These are phyloP conservation scores for Lepus townsendii DNA, from an alignment of 2,797 vertebrate species.

Conservation along the genomic window DNA sequence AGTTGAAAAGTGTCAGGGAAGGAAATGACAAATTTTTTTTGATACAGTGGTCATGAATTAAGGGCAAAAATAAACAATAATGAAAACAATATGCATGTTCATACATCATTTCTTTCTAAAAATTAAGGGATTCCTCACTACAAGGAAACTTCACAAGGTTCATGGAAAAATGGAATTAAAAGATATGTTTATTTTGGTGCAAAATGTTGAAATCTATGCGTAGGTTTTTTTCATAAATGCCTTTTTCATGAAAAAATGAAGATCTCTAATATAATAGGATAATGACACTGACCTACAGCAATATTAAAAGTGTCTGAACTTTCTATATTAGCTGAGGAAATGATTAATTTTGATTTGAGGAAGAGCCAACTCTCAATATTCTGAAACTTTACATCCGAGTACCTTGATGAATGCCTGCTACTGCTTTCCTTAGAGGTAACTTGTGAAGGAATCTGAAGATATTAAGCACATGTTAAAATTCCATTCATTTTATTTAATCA, in stretches of 20 bases:
- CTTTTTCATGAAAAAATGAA: too few relatives aligned
- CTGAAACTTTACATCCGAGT: neutral
- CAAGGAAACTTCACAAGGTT: too few relatives aligned
- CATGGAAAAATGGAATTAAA: too few relatives aligned
- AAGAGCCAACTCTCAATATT: neutral
- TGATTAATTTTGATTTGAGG: neutral
- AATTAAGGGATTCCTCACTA: neutral
- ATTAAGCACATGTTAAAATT: neutral
- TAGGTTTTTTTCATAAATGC: too few relatives aligned
- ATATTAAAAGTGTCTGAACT: neutral
- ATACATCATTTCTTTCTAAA: neutral
- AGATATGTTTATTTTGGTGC: too few relatives aligned
- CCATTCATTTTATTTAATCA: neutral
- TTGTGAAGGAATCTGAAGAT: neutral
- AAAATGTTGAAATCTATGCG: too few relatives aligned
- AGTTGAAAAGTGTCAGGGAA: neutral
- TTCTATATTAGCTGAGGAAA: neutral
- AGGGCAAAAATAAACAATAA: neutral
- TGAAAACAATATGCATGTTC: neutral
- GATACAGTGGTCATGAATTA: neutral
- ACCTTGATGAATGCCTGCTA: neutral
- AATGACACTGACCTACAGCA: neutral
- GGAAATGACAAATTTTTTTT: neutral
- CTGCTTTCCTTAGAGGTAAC: neutral
- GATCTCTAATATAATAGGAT: neutral